These are phyloP conservation scores for Gila robusta DNA, from an alignment of 2,797 vertebrate genomes.

Conservation along the genomic window DNA sequence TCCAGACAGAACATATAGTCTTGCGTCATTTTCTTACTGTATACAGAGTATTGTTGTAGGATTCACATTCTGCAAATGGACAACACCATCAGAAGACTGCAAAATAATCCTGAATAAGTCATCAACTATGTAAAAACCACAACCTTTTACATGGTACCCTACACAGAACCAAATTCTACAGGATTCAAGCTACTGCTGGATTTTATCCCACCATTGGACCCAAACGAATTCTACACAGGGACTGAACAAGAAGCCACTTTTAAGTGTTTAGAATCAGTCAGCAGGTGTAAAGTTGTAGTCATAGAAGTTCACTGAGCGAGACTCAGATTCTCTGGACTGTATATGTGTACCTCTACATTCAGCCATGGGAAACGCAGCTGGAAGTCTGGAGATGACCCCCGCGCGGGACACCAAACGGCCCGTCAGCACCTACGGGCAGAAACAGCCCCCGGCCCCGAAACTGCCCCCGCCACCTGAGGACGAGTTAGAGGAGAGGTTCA, in stretches of 20 bases:
- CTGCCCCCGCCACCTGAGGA: slow-evolving; percentile 57
- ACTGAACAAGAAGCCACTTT: background rate
- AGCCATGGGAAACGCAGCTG: slow-evolving; percentile 61
- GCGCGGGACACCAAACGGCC: slow-evolving; percentile 27
- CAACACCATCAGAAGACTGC: background rate
- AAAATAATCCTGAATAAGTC: background rate
- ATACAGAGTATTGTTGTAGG: background rate
- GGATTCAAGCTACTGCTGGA: background rate
- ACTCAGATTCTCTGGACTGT: slow-evolving; percentile 15
- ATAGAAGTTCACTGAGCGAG: background rate
- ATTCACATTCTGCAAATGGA: background rate
- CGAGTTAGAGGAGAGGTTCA: slow-evolving; percentile 59
- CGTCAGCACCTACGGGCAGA: slow-evolving; percentile 25
- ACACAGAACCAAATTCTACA: background rate
- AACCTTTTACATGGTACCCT: background rate
- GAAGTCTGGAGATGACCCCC: slow-evolving; percentile 63
- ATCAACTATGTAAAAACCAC: slow-evolving; percentile 4
- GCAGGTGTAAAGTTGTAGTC: background rate
- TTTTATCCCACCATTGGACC: background rate
- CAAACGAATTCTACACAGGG: background rate
- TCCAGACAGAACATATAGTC: background rate
- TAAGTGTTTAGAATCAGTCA: background rate
- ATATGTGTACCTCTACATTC: slow-evolving; percentile 13
- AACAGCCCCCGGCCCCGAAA: slow-evolving; percentile 45
- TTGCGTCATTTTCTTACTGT: background rate